phyloP scores from a whole-genome alignment of 1,140 invertebrate species.

The Battus philenor region DNA sequence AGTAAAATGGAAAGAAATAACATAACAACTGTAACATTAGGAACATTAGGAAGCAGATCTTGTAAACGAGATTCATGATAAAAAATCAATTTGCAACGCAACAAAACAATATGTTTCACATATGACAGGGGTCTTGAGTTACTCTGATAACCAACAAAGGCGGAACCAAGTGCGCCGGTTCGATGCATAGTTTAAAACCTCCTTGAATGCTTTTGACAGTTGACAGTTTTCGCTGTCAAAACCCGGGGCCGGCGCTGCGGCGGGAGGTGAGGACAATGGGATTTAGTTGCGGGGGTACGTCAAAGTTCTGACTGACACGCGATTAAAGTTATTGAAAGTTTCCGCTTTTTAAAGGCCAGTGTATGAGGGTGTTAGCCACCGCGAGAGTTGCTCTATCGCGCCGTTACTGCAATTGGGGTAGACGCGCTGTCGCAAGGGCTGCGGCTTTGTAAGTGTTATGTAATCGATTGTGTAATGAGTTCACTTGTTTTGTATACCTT shows the following conservation, averaged over 20 bases:
- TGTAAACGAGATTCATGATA: too few species aligned
- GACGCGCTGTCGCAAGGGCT: too few species aligned
- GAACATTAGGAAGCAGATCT: too few species aligned
- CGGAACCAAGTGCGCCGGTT: slow-evolving; percentile 7
- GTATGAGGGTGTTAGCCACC: slow-evolving; percentile 24
- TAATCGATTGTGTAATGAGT: too few species aligned
- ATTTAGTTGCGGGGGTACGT: slow-evolving; percentile 62
- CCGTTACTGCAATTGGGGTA: too few species aligned
- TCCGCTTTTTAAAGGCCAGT: slow-evolving; percentile 36
- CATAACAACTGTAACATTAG: too few species aligned
- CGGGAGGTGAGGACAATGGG: slow-evolving; percentile 45
- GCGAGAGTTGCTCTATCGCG: slow-evolving; percentile 37
- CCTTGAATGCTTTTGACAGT: slow-evolving; percentile 70
- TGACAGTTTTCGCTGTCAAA: slow-evolving; percentile 71
- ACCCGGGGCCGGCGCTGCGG: slow-evolving; percentile 7
- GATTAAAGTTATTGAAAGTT: slow-evolving; percentile 70
- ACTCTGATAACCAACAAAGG: slow-evolving; percentile 6
- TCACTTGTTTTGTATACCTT: too few species aligned
- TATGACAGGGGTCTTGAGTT: too few species aligned
- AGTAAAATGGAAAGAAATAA: too few species aligned
- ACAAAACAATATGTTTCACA: too few species aligned
- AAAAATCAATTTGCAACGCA: too few species aligned
- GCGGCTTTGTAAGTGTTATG: too few species aligned
- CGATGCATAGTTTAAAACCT: slow-evolving; percentile 67
- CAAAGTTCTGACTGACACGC: slow-evolving; percentile 60